These are phyloP conservation scores for Macrosoma leucophasiata DNA, from an alignment of 2,888 invertebrate genomes.

Conservation along the genomic window DNA sequence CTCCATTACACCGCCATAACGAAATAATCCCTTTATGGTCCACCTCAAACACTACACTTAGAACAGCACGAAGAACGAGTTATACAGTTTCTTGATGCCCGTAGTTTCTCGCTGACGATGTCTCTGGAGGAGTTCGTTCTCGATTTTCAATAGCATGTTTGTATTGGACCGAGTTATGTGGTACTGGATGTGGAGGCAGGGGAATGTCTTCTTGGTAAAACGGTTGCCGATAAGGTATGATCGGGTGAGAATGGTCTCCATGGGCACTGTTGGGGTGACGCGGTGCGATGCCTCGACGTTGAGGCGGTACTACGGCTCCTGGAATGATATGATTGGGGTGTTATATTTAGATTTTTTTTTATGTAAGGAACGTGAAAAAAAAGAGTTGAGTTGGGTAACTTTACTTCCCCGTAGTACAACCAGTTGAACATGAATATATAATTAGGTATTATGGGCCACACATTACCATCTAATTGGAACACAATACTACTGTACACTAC, in stretches of 20 bases:
- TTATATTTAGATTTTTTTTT: no score
- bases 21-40: no score
- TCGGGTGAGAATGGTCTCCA: conserved; percentile 46
- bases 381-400: no score
- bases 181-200: conserved; percentile 45
- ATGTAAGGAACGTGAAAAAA: no score
- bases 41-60: conserved; percentile 63
- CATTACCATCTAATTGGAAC: no score
- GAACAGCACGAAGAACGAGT: conserved; percentile 91
- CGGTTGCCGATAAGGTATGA: conserved; percentile 48
- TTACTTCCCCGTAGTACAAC: no score
- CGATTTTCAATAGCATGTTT: conserved; percentile 82
- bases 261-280: conserved; percentile 36
- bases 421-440: no score
- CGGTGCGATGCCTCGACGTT: conserved; percentile 26
- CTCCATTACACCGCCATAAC: conserved; percentile 58
- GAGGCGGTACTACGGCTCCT: conserved; percentile 62
- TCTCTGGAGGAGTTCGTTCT: conserved; percentile 85
- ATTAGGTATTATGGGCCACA: no score
- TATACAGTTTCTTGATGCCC: conserved; percentile 90
- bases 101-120: conserved; percentile 89
- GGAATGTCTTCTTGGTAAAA: conserved; percentile 44
- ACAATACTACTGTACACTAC: no score
- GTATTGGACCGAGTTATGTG: conserved; percentile 46
- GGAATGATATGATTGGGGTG: conserved; percentile 27